Evolutionary conservation across 2,888 invertebrate species (phyloP), one percentile per base, ranked within the genome.

Genomic region (Didymodactylos carnosus): DNA sequence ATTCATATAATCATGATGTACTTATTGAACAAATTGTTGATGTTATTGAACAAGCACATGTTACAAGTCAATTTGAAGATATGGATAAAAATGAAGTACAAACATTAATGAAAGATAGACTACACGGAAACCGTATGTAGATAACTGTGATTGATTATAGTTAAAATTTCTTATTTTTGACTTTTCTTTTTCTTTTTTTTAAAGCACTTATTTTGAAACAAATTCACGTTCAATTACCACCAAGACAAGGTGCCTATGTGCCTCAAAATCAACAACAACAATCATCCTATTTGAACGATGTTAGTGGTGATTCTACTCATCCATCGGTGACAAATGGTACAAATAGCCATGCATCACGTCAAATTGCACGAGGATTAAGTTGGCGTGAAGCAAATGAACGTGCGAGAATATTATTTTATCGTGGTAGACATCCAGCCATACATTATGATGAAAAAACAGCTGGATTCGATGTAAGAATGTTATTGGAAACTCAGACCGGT

Each of bases 341-440:
- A 35, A 62, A 35, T 62, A 62, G 35, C 29, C 8, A 6, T n/a
- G 6, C 35, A 62, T 35, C 62, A 35, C 35, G 35, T 62, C 16
- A n/a, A 3, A 11, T 62, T 35, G 35, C 19, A n/a, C 62, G 62
- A n/a, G 62, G 69, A 23, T 72, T 75, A 23, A 75, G 69, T 40
- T 75, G 75, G 75, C 11, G 75, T 39, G 75, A 75, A 39, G 75
- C 75, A 3, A 75, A 75, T 41, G 75, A 75, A 69, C 41, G 75
- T 23, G 75, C 75, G 2, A 49, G 75, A 69, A 75, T 75, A 25
- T 35, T 75, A 39, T 75, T 75, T n/a, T 75, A 75, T 29, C 62
- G 71, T 11, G 75, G 75, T n/a, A 72, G 69, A 43, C 40, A 41
- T 40, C 75, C 75, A 35, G 51, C 72, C 0, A 72, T 75, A 43